phyloP scores from a whole-genome alignment of 2,888 invertebrate genomes.

The Venustoraphidia nigricollis region DNA sequence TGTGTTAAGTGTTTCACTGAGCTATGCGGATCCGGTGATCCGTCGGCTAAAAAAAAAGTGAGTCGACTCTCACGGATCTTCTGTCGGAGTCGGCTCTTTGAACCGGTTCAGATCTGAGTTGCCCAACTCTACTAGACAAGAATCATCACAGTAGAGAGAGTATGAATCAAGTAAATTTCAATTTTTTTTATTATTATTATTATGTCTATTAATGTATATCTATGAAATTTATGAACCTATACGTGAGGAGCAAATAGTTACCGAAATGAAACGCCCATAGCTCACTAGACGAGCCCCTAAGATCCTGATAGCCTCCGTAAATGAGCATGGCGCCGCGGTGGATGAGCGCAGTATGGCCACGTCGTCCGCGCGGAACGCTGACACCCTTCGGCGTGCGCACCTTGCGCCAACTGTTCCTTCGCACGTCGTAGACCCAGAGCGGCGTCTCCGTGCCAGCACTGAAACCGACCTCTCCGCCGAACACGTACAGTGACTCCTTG shows the following conservation, averaged over 20 bases:
- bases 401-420: conserved; percentile 44
- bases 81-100: too few species aligned
- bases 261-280: conserved; percentile 81
- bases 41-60: too few species aligned
- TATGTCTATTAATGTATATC: too few species aligned
- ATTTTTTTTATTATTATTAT: too few species aligned
- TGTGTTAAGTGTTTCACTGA: too few species aligned
- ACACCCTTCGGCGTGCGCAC: conserved; percentile 37
- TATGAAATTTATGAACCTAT: conserved; percentile 5
- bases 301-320: conserved; percentile 78
- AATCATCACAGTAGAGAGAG: too few species aligned
- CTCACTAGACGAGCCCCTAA: conserved; percentile 69
- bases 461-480: conserved; percentile 76
- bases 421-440: conserved; percentile 67
- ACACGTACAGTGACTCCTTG: conserved; percentile 61
- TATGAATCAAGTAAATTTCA: too few species aligned
- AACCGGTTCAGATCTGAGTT: too few species aligned
- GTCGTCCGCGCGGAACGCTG: conserved; percentile 54
- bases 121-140: too few species aligned
- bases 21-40: too few species aligned
- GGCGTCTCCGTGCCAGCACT: conserved; percentile 64
- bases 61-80: too few species aligned
- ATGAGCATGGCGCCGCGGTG: conserved; percentile 65
- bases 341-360: conserved; percentile 71
- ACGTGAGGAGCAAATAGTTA: conserved; percentile 29